Evolutionary conservation across 2,113 vertebrate genomes (phyloP), one percentile per base, ranked within the genome.

Genomic region (Ammodytes dubius): DNA sequence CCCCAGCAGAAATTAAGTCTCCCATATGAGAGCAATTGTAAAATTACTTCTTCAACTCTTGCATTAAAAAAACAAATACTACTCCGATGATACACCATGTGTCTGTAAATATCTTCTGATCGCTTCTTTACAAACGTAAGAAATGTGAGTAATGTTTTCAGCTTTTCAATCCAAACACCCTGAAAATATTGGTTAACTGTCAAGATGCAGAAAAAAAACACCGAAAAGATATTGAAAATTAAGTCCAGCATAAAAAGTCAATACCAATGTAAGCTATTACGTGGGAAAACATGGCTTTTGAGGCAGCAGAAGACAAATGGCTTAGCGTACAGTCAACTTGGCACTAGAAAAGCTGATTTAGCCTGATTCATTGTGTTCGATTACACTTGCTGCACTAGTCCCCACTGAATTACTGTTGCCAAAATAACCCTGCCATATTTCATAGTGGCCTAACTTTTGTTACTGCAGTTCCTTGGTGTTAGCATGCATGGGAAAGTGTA

Each of bases 371-470:
- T n/a, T 56, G n/a, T 56, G n/a, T 77, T 61, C 45, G 59, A 14
- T 50, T 60, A 45, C 37, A 75, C 58, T 47, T 84, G 17, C 46
- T 57, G 17, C 47, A 74, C 54, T 60, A 73, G 67, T 77, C 39
- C 12, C n/a, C 37, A 53, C 42, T 67, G 49, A 42, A 79, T 61
- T 71, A 68, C 46, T 19, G 12, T n/a, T 37, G 2, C 35, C 1
- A 6, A 13, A 71, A 85, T 66, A 65, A 63, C 3, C 37, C 47
- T 59, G 6, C 49, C 49, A 49, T 53, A 77, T 75, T 54, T 66
- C 43, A 70, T 27, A 19, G 47, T 47, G 19, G 13, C 11, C 4
- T 77, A 37, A 43, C 2, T 42, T 54, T 60, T 60, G 37, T 69
- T 57, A 7, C 11, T 53, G 11, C n/a, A 81, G 14, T 68, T 69